Base-by-base conservation (phyloP, 2,113 vertebrate genomes). In the Bufo bufo region DNA sequence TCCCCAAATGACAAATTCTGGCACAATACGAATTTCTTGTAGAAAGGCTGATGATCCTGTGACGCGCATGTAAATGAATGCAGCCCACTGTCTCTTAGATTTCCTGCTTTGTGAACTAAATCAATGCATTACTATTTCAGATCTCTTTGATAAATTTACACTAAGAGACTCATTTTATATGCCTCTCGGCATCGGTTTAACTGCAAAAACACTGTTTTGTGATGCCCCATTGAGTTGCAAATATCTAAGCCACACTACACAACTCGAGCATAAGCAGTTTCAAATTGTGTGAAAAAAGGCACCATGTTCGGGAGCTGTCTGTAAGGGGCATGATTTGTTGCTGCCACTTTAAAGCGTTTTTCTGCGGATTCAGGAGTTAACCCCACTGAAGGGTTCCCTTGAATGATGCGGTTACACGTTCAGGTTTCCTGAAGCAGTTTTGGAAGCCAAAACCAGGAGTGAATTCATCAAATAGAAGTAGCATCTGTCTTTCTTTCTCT, bases 161-260 rank as follows among this genome's bases (percentile, higher is more conserved):
- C 85, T 56, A 79, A 86, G 75, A 87, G 77, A 87, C 85, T 71
- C 78, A 82, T 82, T 87, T 59, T 75, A 87, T 23, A 87, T 61
- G 86, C 79, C 78, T 82, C 77, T 87, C 65, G 66, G 86, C 85
- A 87, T 87, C 77, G 52, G 65, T 87, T 81, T 87, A 87, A 81
- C 77, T 71, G 63, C 77, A 87, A 81, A 71, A 87, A 71, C 85
- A 72, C 61, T 71, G 77, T 81, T 81, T 72, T 87, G 85, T 49
- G 74, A 87, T 80, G 85, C 85, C 77, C 85, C 85, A 81, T 87
- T 87, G 52, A 87, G 85, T 81, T 87, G 85, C n/a, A 87, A 80
- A 87, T 81, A 81, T 87, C 72, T 87, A 23, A 87, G 65, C 85
- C 50, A 69, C 85, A 71, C 77, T 69, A 87, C 78, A 56, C 50